Evolutionary conservation across 2,797 vertebrate species (phyloP), one percentile per base, ranked within the genome.

Genomic region (Pteropus rufus): DNA sequence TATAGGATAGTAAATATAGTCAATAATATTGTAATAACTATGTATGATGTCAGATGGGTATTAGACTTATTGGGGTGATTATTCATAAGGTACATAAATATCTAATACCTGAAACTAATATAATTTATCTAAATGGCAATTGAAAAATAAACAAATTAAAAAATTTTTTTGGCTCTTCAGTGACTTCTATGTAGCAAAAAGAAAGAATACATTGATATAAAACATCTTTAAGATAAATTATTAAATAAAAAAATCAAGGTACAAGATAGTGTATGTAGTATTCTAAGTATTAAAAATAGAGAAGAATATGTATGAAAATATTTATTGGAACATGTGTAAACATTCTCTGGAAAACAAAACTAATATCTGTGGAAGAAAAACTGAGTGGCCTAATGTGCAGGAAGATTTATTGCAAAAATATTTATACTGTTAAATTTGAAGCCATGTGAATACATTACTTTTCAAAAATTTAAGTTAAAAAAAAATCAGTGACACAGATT

Each of bases 171-270:
- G 15, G 49, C 49, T 49, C 49, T 49, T 49, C 49, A 72, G 5
- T 89, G n/a, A 93, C 31, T 67, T 54, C 16, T 72, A 29, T 70
- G 8, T 75, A 69, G 49, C 23, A 75, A 29, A 52, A 41, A 91
- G 36, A 85, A 76, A 73, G 60, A 52, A 83, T 62, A 65, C 7
- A 15, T 23, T n/a, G 49, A 65, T 86, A 52, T 23, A 41, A 75
- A 85, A 79, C 9, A 67, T 72, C 3, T 93, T 39, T 24, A 91
- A 94, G 65, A 54, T 85, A 91, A 21, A 56, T 31, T 41, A 18
- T 72, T 81, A 93, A 93, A 49, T 89, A 41, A 88, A 95, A 92
- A 91, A 60, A 79, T 31, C 36, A 62, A 94, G 29, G 21, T 80
- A 4, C 24, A 65, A 16, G 91, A 56, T 65, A 54, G 2, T 72